Evolutionary conservation across 2,113 vertebrate species (phyloP).

Genomic region (Hippocampus guttulatus): DNA sequence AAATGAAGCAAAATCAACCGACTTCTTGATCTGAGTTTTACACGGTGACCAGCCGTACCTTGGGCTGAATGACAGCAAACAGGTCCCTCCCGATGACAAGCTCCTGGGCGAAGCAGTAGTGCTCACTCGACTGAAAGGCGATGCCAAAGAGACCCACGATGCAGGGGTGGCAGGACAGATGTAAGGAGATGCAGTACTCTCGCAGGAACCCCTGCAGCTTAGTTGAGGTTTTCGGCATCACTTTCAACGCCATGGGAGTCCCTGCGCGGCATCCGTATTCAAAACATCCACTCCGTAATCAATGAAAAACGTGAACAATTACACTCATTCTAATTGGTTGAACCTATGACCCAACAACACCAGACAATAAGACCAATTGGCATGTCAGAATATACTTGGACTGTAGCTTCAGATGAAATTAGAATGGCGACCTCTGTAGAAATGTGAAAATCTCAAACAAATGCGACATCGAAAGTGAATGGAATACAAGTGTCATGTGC

Average conservation of each 20-base stretch:
- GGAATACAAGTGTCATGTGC: too few relatives aligned
- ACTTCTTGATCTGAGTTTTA: neutral
- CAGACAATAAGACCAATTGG: neutral
- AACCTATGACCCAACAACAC: neutral
- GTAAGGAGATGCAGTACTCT: conserved; percentile 89
- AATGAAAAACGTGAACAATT: neutral
- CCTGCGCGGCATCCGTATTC: conserved; percentile 61
- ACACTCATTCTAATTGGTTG: neutral
- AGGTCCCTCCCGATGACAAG: conserved; percentile 84
- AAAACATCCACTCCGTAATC: neutral
- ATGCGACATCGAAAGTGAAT: too few relatives aligned
- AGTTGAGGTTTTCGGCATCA: conserved; percentile 85
- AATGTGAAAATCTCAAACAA: neutral
- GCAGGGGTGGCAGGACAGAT: conserved; percentile 81
- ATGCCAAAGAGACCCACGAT: conserved; percentile 87
- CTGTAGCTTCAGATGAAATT: too few relatives aligned
- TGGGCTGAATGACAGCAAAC: conserved; percentile 87
- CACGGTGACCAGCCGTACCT: conserved; percentile 64
- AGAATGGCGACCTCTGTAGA: neutral
- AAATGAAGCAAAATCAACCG: neutral
- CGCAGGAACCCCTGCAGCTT: conserved; percentile 87
- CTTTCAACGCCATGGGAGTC: conserved; percentile 89
- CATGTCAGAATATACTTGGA: too few relatives aligned
- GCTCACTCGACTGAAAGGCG: conserved; percentile 81
- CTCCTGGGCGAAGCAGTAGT: conserved; percentile 89